A percentile compares a stretch with the other conserved stretches of the same genome.
These are phyloP conservation scores for Caenorhabditis becei DNA, from an alignment of 2,888 invertebrate genomes.

Conservation along the genomic window DNA sequence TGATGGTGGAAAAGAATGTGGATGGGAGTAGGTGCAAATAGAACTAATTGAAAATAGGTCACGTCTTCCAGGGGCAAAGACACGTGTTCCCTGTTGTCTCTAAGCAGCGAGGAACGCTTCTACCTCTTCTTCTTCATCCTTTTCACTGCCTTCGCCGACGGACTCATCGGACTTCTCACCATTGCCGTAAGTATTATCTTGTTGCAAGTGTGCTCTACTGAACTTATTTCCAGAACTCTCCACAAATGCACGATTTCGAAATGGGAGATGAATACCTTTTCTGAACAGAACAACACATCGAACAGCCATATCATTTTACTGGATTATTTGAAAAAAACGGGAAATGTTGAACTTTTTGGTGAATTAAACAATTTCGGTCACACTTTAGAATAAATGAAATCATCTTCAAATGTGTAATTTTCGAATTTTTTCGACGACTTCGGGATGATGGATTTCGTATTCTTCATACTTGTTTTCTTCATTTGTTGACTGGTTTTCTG, in stretches of 20 bases:
- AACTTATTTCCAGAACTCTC: constrained; percentile 47
- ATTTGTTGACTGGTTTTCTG: no score
- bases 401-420: not conserved
- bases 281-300: not conserved
- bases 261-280: constrained; percentile 47
- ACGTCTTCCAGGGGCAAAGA: constrained; percentile 1
- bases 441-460: no score
- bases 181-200: constrained; percentile 41
- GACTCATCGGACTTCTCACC: constrained; percentile 37
- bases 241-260: constrained; percentile 61
- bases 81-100: constrained; percentile 23
- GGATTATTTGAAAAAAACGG: no score
- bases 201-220: not conserved
- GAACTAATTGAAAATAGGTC: not conserved
- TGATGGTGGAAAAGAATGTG: constrained; percentile 55
- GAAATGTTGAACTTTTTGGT: constrained; percentile 6
- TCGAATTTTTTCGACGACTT: not conserved
- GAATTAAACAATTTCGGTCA: constrained; percentile 2
- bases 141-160: constrained; percentile 32
- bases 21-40: not conserved
- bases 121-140: constrained; percentile 46
- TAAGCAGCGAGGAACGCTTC: constrained; percentile 22
- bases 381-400: no score
- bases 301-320: no score
- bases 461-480: no score